These are phyloP conservation scores for Gracilinanus agilis DNA, from an alignment of 2,113 vertebrate genomes.

Conservation along the genomic window DNA sequence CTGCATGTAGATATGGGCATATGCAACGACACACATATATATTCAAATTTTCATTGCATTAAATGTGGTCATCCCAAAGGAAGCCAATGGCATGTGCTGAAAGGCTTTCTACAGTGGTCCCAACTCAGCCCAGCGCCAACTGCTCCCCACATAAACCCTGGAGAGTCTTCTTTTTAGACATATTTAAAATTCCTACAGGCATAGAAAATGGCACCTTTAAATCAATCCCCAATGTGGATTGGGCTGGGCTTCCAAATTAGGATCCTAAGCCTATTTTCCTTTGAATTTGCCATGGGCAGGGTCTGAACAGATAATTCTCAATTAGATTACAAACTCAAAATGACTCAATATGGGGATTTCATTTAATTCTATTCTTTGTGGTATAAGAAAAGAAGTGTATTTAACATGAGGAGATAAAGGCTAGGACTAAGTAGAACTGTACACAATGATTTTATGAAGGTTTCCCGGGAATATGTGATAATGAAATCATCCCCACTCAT, in stretches of 20 bases:
- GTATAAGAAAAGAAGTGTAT: constrained; percentile 31
- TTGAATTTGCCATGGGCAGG: constrained; percentile 56
- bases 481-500: constrained; percentile 54
- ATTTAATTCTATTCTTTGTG: constrained; percentile 57
- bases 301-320: constrained; percentile 55
- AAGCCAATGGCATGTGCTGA: not conserved
- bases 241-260: constrained; percentile 32
- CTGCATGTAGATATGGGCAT: not conserved
- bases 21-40: not conserved
- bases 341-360: constrained; percentile 59
- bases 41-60: not conserved
- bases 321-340: constrained; percentile 32
- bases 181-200: constrained; percentile 4
- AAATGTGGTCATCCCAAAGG: not conserved
- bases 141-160: not conserved
- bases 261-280: constrained; percentile 49
- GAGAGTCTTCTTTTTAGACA: not conserved
- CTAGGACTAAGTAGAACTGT: constrained; percentile 45
- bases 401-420: constrained; percentile 57
- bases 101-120: not conserved
- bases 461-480: constrained; percentile 40
- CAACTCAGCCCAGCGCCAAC: not conserved
- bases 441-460: constrained; percentile 45
- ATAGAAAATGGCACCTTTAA: constrained; percentile 5
- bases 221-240: constrained; percentile 26